These are phyloP conservation scores for Cyanoramphus novaezelandiae DNA, from an alignment of 2,113 vertebrate genomes.

Conservation along the genomic window DNA sequence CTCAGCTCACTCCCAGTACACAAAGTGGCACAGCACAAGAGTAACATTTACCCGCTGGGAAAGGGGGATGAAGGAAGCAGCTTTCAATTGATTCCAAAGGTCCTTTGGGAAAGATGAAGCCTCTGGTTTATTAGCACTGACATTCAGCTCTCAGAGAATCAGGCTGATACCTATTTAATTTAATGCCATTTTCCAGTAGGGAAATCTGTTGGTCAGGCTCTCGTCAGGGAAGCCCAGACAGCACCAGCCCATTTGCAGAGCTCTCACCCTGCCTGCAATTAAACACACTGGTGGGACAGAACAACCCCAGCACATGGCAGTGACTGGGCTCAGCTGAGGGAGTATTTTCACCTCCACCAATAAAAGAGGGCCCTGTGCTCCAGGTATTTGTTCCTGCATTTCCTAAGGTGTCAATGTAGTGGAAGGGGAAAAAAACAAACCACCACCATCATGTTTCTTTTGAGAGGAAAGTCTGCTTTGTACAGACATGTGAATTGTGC, in stretches of 20 bases:
- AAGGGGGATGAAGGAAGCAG: not conserved
- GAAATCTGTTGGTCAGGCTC: not conserved
- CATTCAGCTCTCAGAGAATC: conserved; percentile 27
- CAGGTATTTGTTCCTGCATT: not conserved
- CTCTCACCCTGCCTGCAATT: not conserved
- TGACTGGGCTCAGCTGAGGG: not conserved
- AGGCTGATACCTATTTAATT: conserved; percentile 24
- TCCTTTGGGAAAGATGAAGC: conserved; percentile 31
- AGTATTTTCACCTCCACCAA: not conserved
- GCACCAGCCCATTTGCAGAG: not conserved
- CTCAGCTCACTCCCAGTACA: conserved; percentile 30
- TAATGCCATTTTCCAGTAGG: not conserved
- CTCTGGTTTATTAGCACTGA: conserved; percentile 48
- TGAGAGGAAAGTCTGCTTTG: not conserved
- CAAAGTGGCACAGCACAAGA: not conserved
- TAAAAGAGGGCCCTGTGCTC: not conserved
- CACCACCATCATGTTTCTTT: not conserved
- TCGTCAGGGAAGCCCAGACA: not conserved
- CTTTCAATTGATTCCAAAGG: conserved; percentile 27
- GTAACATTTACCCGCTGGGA: conserved; percentile 13
- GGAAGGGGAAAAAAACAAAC: not conserved
- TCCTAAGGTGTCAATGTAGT: not conserved
- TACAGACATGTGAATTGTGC: rapidly evolving
- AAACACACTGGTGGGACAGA: not conserved
- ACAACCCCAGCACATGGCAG: not conserved